phyloP scores from a whole-genome alignment of 2,113 vertebrate genomes.

The Athene noctua region DNA sequence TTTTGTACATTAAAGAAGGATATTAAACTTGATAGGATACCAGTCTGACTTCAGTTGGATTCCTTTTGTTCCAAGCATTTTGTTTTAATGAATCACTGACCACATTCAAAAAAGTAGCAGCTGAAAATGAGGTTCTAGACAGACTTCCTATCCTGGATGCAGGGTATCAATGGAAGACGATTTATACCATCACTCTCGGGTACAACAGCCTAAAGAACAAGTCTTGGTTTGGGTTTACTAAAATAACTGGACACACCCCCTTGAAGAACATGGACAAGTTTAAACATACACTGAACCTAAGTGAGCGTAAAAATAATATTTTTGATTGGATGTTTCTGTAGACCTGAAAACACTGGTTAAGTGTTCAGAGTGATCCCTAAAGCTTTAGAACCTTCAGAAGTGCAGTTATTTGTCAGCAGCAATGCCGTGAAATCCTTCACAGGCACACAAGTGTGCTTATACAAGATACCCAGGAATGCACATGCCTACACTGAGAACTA shows the following conservation, averaged over 20 bases:
- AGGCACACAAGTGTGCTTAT: not conserved
- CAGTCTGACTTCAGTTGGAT: not conserved
- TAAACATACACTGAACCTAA: not conserved
- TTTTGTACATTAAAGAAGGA: not conserved
- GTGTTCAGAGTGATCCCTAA: not conserved
- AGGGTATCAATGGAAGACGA: not conserved
- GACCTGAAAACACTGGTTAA: not conserved
- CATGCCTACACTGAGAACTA: not conserved
- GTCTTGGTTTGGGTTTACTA: not conserved
- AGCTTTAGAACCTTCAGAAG: not conserved
- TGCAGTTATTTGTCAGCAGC: not conserved
- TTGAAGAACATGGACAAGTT: not conserved
- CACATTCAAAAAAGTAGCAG: not conserved
- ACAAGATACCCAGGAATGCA: not conserved
- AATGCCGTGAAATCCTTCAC: not conserved
- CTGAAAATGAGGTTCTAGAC: not conserved
- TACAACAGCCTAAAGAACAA: not conserved
- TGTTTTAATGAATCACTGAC: not conserved
- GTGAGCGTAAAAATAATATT: not conserved
- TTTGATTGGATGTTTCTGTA: not conserved
- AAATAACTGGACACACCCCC: not conserved
- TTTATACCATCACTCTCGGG: not conserved
- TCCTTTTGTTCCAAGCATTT: not conserved
- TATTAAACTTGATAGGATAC: slow-evolving; percentile 6
- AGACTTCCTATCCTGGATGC: not conserved